Evolutionary conservation across 1,140 invertebrate genomes (phyloP).

Genomic region (Drosophila prosaltans): DNA sequence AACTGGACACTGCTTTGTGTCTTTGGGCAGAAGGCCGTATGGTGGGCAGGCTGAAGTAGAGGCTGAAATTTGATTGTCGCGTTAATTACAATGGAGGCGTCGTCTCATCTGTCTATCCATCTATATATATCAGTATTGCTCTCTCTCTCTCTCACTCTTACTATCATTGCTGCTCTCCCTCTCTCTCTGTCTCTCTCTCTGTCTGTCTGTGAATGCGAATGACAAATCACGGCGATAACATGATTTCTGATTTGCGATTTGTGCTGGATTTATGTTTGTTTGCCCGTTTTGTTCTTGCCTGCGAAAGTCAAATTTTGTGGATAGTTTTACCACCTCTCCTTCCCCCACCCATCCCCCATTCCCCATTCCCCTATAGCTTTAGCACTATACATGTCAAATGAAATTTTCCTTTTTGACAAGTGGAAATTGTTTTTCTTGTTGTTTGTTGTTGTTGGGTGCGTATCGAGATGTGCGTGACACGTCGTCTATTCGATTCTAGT

Average conservation of each 20-base stretch:
- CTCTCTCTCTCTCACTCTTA: background rate
- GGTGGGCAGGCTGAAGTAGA: constrained; percentile 51
- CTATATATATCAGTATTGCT: too few relatives aligned
- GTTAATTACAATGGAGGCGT: constrained; percentile 63
- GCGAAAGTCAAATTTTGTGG: constrained; percentile 46
- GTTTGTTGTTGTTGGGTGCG: background rate
- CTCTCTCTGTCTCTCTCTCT: background rate
- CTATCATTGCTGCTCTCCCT: background rate
- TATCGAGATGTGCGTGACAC: constrained; percentile 21
- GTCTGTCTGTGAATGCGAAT: constrained; percentile 19
- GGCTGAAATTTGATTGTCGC: constrained; percentile 70
- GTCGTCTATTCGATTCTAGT: constrained; percentile 35
- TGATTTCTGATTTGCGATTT: constrained; percentile 75
- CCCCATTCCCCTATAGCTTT: background rate
- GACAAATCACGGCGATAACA: constrained; percentile 65
- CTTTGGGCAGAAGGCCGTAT: constrained; percentile 28
- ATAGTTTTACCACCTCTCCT: constrained; percentile 10
- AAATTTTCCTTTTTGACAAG: constrained; percentile 22
- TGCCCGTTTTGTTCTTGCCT: constrained; percentile 9
- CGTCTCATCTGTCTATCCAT: constrained; percentile 20
- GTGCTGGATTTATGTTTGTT: constrained; percentile 57
- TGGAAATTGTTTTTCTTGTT: constrained; percentile 37
- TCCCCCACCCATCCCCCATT: background rate
- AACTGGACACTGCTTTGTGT: constrained; percentile 44
- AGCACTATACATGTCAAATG: constrained; percentile 44